These are phyloP conservation scores for Limonius californicus DNA, from an alignment of 1,140 invertebrate genomes.

Conservation along the genomic window DNA sequence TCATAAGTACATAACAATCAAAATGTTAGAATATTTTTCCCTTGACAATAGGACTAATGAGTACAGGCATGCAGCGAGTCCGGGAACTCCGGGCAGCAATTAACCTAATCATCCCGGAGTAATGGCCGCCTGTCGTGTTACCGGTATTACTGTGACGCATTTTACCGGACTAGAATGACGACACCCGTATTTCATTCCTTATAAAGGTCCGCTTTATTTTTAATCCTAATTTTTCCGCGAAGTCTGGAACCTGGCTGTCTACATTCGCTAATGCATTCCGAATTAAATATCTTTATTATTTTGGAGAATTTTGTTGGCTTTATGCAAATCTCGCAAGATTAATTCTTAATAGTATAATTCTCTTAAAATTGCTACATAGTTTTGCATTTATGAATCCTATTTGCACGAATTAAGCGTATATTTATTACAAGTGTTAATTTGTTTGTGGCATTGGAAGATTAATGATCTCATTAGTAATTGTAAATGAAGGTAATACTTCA, in stretches of 20 bases:
- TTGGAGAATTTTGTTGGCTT: not conserved
- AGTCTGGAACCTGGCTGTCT: too few species aligned
- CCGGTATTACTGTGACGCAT: conserved; percentile 3
- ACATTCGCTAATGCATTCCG: not conserved
- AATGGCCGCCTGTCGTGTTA: conserved; percentile 14
- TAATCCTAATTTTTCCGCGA: not conserved
- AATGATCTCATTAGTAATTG: not conserved
- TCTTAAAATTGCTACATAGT: not conserved
- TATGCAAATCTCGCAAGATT: not conserved
- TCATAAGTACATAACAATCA: conserved; percentile 14
- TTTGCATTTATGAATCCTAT: not conserved
- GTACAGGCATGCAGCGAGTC: conserved; percentile 6
- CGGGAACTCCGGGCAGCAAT: conserved; percentile 8
- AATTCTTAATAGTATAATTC: not conserved
- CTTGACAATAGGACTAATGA: conserved; percentile 7
- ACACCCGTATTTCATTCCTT: conserved; percentile 3
- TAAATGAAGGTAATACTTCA: not conserved
- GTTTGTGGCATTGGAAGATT: not conserved
- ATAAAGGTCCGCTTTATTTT: conserved; percentile 1
- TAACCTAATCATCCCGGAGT: conserved; percentile 15
- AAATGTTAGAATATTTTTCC: conserved; percentile 14
- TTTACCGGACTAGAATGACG: conserved; percentile 1
- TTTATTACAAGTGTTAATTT: not conserved
- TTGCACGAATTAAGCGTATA: not conserved
- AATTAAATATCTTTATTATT: not conserved